These are phyloP conservation scores for Betta splendens DNA, from an alignment of 2,797 vertebrate genomes.

Conservation along the genomic window DNA sequence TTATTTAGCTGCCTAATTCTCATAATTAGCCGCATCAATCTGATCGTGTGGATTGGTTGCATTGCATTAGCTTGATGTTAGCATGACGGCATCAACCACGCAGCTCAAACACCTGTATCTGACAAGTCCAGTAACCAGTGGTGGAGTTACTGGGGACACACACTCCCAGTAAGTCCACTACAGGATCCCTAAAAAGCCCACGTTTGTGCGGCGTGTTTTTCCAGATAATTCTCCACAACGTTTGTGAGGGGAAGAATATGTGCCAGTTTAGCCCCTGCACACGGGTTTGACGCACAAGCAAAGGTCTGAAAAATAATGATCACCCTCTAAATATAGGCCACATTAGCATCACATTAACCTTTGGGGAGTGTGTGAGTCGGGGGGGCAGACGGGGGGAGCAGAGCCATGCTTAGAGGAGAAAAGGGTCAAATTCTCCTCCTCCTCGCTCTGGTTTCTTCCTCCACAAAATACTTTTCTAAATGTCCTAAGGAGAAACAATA, in stretches of 20 bases:
- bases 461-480: not conserved
- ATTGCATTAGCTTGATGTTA: slow-evolving; percentile 1
- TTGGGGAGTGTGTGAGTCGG: slow-evolving; percentile 28
- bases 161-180: too few species aligned
- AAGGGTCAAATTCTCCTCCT: slow-evolving; percentile 47
- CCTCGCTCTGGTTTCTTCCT: not conserved
- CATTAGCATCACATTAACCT: slow-evolving; percentile 75
- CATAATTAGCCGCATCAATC: slow-evolving; percentile 7
- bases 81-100: not conserved
- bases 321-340: slow-evolving; percentile 59
- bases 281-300: slow-evolving; percentile 32
- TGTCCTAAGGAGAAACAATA: not conserved
- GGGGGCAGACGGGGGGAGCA: not conserved
- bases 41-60: not conserved
- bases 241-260: slow-evolving; percentile 3
- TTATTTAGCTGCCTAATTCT: not conserved
- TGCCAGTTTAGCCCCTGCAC: slow-evolving; percentile 19
- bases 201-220: not conserved
- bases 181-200: too few species aligned
- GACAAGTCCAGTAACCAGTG: too few species aligned
- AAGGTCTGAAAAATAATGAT: slow-evolving; percentile 67
- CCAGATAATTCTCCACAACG: not conserved
- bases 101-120: too few species aligned
- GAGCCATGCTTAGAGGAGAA: slow-evolving; percentile 41
- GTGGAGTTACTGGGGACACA: too few species aligned